Conservation (phyloP, 2,888 invertebrate genomes). For the Lymantria monacha region DNA sequence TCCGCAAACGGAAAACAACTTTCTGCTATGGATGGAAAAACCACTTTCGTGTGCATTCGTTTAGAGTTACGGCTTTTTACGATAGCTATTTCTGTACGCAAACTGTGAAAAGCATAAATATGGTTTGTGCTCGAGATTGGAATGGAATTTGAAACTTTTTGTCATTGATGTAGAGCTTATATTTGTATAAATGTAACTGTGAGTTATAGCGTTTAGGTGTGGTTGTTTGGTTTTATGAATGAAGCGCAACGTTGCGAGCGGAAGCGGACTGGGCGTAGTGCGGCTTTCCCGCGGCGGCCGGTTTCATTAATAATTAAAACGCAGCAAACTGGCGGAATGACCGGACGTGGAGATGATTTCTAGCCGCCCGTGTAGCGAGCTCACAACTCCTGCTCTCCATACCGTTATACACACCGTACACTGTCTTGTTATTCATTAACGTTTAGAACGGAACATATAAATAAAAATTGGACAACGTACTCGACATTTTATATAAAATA, state of each 20-base stretch:
- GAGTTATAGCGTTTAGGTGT: constrained; percentile 42
- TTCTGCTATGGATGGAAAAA: constrained; percentile 67
- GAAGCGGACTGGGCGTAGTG: constrained; percentile 76
- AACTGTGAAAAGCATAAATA: constrained; percentile 38
- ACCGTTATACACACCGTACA: constrained; percentile 30
- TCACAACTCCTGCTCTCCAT: constrained; percentile 50
- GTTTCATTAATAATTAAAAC: constrained; percentile 82
- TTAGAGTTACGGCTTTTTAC: constrained; percentile 75
- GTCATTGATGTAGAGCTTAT: constrained; percentile 40
- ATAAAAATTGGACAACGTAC: constrained; percentile 32
- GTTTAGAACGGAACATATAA: constrained; percentile 37
- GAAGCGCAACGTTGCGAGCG: constrained; percentile 79
- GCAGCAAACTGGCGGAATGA: constrained; percentile 71
- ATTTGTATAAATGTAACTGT: constrained; percentile 32
- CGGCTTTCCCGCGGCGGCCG: constrained; percentile 78
- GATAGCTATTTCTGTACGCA: constrained; percentile 66
- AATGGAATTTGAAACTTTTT: constrained; percentile 39
- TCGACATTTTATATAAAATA: constrained; percentile 30
- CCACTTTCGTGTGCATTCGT: constrained; percentile 72
- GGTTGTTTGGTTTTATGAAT: constrained; percentile 71
- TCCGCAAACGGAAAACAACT: constrained; percentile 75
- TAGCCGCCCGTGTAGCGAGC: constrained; percentile 59
- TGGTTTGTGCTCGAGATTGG: constrained; percentile 25
- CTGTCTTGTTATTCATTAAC: constrained; percentile 27
- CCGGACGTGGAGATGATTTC: constrained; percentile 80